phyloP scores from a whole-genome alignment of 2,797 vertebrate species.

The Eulemur albifrons region DNA sequence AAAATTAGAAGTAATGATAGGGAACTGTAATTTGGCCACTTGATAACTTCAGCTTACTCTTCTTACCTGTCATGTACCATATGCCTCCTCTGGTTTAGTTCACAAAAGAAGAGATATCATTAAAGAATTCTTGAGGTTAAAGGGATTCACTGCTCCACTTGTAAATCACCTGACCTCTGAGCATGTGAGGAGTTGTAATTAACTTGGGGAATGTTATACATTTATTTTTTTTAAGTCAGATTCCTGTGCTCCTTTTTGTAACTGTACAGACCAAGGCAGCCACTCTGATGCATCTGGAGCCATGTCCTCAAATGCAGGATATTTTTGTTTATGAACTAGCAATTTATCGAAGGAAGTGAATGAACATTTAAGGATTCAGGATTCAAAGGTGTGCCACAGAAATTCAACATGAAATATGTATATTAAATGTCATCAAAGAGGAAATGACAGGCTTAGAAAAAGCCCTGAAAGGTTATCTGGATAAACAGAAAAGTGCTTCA shows the following conservation, averaged over 20 bases:
- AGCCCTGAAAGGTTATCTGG: conserved; percentile 33
- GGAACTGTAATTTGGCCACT: not conserved
- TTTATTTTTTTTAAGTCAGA: not conserved
- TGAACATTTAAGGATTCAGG: not conserved
- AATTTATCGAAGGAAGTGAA: not conserved
- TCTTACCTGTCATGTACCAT: not conserved
- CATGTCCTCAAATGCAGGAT: not conserved
- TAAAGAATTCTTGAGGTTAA: not conserved
- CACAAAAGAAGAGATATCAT: not conserved
- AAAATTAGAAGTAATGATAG: not conserved
- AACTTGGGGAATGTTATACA: not conserved
- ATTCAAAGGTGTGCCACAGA: not conserved
- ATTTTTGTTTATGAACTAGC: conserved; percentile 7
- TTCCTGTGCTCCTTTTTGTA: not conserved
- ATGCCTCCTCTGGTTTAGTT: not conserved
- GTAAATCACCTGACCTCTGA: not conserved
- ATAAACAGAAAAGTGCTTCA: conserved; percentile 34
- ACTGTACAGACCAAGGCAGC: not conserved
- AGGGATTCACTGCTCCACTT: not conserved
- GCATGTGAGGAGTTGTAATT: not conserved
- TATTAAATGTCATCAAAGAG: not conserved
- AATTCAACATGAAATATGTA: not conserved
- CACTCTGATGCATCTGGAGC: not conserved
- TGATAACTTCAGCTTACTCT: not conserved
- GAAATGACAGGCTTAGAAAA: conserved; percentile 2